Base-by-base conservation (phyloP, 2,797 vertebrate genomes). In the Acrocephalus scirpaceus region DNA sequence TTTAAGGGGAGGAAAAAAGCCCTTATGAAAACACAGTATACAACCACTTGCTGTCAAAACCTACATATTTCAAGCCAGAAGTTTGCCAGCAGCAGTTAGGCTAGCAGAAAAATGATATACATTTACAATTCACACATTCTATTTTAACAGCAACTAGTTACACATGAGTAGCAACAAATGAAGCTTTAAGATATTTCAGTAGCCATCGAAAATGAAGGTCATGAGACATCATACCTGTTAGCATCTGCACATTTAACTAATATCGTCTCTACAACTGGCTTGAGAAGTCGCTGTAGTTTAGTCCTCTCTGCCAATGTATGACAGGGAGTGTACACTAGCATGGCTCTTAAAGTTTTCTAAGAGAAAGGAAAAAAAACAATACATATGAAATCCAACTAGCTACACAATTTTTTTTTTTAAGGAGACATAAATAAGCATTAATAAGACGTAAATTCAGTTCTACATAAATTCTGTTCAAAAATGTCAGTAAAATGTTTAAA, bases 271-370 rank as follows among this genome's bases (percentile, higher is more conserved):
- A 99, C 98, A 76, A 99, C 98, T 53, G 98, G 98, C 93, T 98
- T 98, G 61, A 99, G 98, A 92, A 99, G 98, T 97, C 97, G 98
- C 96, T 99, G 98, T 86, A 99, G 97, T 80, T 98, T 98, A 82
- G 98, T 97, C 81, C 98, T 98, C 95, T 99, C 99, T 62, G 98
- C 96, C 54, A 96, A 84, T 54, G 98, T 98, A 92, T 99, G 98
- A 97, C 99, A 99, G 16, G 98, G 98, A 34, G 98, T 99, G 96
- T 99, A 99, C 10, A 99, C 99, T 91, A 99, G 97, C 99, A 99
- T 99, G 97, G 99, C 99, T 97, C 99, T 97, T 96, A 99, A 92
- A 7, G 99, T 99, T 99, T 99, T 99, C 98, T 99, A 93, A 26
- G 45, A 77, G 56, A 80, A 88, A 64, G 25, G 7, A 57, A 77